Base-by-base conservation (phyloP, 2,888 invertebrate genomes). In the Drosophila colorata region DNA sequence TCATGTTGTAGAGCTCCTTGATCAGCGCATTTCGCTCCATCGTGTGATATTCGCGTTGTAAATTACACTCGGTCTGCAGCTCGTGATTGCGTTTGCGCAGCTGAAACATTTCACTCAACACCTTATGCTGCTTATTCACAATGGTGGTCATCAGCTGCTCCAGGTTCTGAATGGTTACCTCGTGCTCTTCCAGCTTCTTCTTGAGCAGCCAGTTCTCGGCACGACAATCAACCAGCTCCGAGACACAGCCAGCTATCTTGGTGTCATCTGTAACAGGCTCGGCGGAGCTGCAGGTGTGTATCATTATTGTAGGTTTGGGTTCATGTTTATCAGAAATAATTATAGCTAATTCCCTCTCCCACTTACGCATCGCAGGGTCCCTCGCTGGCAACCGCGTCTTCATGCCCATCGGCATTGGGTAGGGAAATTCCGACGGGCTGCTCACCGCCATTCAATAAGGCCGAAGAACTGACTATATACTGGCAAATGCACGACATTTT, bases 201-300 rank as follows among this genome's bases (percentile, higher is more conserved):
- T 74, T 89, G 0, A 92, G 75, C 7, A 90, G 51, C 89, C 91
- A 90, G 60, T 90, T 91, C 74, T 91, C 90, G 0, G 90, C 78
- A 11, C 86, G 87, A 5, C 79, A 80, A 2, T 75, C 69, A 0
- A 84, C 87, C 40, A 91, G 58, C 23, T 91, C 90, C 1, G 90
- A 85, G 4, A 90, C 90, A 2, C 89, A 81, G 0, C 82, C 61
- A 0, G 67, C 20, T 4, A 64, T 49, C 43, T 79, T 60, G 2
- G 8, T 4, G 49, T 70, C 63, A 43, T 58, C 57, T 5, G 60
- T 23, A 2, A 64, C 46, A 0, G 66, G 31, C 13, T 41, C 31
- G 53, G 55, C 20, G 5, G 11, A 20, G 6, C 53, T 56, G n/a
- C 1, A 7, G 11, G 3, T 28, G 2, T 2, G 1, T 28, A 8